These are phyloP conservation scores for Vulpes ferrilata DNA, from an alignment of 2,113 vertebrate genomes.

Conservation along the genomic window DNA sequence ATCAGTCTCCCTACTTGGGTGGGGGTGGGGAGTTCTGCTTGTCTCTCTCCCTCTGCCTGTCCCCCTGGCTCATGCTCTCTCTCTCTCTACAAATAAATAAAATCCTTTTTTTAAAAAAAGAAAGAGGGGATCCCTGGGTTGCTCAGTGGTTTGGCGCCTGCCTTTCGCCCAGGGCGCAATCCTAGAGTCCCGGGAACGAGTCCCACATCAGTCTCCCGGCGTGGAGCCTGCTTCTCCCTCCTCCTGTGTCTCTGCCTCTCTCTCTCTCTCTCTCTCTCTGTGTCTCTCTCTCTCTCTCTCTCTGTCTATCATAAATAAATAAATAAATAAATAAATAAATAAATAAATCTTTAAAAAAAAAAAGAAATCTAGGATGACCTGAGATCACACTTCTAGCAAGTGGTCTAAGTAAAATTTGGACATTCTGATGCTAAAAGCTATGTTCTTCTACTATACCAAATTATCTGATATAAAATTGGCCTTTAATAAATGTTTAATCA, in stretches of 20 bases:
- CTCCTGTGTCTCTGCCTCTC: background rate
- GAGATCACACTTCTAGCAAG: conserved; percentile 1
- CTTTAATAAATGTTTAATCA: conserved; percentile 52
- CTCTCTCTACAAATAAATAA: background rate
- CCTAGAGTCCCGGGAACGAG: too few relatives aligned
- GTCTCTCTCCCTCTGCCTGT: background rate
- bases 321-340: too few relatives aligned
- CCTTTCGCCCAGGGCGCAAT: too few relatives aligned
- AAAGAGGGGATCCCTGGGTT: too few relatives aligned
- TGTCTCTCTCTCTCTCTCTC: too few relatives aligned
- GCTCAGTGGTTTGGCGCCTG: too few relatives aligned
- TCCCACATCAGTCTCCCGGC: too few relatives aligned
- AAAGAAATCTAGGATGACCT: background rate
- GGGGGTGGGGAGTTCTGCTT: background rate
- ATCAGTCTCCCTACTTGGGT: background rate
- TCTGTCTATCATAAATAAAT: too few relatives aligned
- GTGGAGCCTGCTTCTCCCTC: too few relatives aligned
- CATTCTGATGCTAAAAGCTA: background rate
- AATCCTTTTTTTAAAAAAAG: background rate
- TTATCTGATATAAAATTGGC: background rate
- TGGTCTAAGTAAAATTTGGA: conserved; percentile 17
- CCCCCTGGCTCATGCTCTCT: background rate
- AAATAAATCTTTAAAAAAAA: background rate
- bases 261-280: too few relatives aligned
- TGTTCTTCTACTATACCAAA: conserved; percentile 16